Base-by-base conservation (phyloP, 2,797 vertebrate genomes). In the Chlorospingus flavigularis region DNA sequence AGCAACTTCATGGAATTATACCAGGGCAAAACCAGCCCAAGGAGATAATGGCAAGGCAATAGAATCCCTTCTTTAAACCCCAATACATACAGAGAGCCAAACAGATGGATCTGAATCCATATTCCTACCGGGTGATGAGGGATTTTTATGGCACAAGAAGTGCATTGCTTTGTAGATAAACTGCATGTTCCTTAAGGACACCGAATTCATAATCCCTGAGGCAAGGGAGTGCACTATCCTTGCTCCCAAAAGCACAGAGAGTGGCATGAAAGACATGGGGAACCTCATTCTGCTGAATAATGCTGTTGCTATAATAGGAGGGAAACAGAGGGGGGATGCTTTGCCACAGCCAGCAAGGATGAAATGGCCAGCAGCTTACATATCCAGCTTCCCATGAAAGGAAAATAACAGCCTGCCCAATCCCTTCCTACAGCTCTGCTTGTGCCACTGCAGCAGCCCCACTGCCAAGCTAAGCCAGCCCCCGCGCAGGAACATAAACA, bases 101-200 rank as follows among this genome's bases (percentile, higher is more conserved):
- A 75, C 13, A 66, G 78, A 81, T 6, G 33, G 79, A n/a, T 73
- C 77, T 47, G 43, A 57, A 94, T 51, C 37, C 70, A 18, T 94
- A 55, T 50, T 78, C 37, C 87, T 70, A 7, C 9, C 2, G 6
- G 24, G 17, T 8, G n/a, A 88, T 51, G 78, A 47, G 58, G 60
- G 43, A 76, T 60, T 47, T 91, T 92, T 91, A 88, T 61, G 66
- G 66, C 48, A 78, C 16, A 16, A 71, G 24, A 7, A 53, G 37
- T 5, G 39, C 61, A 25, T 35, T 70, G 92, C 82, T 86, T 90
- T 95, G 68, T 39, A 95, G 85, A 91, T 91, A 78, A 95, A 78
- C 13, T 30, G 8, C 30, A 2, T 16, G 55, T 67, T 78, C 66
- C 63, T 81, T 63, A 48, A 78, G 33, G 89, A 71, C 58, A 75